phyloP scores from a whole-genome alignment of 2,113 vertebrate species.

The Catharus minimus region DNA sequence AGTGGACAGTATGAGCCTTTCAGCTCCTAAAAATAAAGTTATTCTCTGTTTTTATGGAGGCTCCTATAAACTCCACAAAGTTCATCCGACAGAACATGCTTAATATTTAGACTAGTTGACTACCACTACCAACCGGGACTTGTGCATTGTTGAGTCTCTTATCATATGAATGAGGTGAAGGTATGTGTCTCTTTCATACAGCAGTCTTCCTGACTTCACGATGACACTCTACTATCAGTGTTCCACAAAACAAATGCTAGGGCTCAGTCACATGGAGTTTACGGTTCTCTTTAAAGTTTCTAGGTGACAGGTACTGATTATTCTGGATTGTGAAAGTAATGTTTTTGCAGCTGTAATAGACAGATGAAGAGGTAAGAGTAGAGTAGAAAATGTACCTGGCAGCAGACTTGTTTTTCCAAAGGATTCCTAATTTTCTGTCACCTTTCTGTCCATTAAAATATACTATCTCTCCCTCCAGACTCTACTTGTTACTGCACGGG shows the following conservation, averaged over 20 bases:
- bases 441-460: background rate
- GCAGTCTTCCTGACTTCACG: background rate
- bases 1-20: background rate
- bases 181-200: background rate
- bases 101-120: background rate
- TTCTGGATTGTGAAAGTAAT: background rate
- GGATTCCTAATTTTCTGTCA: background rate
- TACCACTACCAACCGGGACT: background rate
- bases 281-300: background rate
- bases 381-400: background rate
- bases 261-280: background rate
- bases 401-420: background rate
- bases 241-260: background rate
- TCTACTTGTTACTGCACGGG: accelerated
- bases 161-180: background rate
- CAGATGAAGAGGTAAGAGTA: background rate
- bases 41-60: background rate
- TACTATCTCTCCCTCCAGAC: background rate
- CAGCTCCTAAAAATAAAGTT: background rate
- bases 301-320: background rate
- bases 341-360: background rate
- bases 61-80: background rate
- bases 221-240: background rate
- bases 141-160: background rate
- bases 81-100: background rate